These are phyloP conservation scores for Thamnophis sirtalis DNA, from an alignment of 2,113 vertebrate genomes.

Conservation along the genomic window DNA sequence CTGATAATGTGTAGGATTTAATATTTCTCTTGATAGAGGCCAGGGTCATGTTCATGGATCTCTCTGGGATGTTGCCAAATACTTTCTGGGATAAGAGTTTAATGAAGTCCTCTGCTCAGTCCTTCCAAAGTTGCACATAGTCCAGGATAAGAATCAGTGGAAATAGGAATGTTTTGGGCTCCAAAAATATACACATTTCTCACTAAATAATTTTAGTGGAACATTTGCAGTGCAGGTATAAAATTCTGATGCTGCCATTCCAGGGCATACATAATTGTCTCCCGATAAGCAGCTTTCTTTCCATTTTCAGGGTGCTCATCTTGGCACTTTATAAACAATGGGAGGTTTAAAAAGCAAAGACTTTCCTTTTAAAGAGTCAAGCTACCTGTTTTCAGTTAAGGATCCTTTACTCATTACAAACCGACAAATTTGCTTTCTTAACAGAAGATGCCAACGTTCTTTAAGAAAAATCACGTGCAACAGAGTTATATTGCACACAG, in stretches of 20 bases:
- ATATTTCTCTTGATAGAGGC: neutral
- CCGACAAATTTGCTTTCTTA: conserved; percentile 28
- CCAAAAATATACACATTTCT: conserved; percentile 52
- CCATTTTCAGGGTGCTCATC: conserved; percentile 42
- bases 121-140: conserved; percentile 60
- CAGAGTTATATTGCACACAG: neutral
- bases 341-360: conserved; percentile 21
- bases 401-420: conserved; percentile 4
- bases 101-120: conserved; percentile 11
- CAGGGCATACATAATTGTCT: conserved; percentile 56
- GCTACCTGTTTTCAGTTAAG: conserved; percentile 29
- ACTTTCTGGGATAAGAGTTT: conserved; percentile 16
- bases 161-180: conserved; percentile 56
- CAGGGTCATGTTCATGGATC: conserved; percentile 31
- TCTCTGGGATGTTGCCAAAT: conserved; percentile 33
- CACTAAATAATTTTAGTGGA: conserved; percentile 65
- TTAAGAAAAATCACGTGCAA: neutral
- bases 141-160: conserved; percentile 60
- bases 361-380: conserved; percentile 11
- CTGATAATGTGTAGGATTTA: neutral
- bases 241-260: conserved; percentile 43
- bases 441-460: conserved; percentile 16
- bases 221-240: conserved; percentile 45
- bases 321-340: conserved; percentile 24
- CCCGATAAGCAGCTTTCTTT: conserved; percentile 55